Conservation (phyloP, 2,113 vertebrate species). For the Mastomys natalensis region DNA sequence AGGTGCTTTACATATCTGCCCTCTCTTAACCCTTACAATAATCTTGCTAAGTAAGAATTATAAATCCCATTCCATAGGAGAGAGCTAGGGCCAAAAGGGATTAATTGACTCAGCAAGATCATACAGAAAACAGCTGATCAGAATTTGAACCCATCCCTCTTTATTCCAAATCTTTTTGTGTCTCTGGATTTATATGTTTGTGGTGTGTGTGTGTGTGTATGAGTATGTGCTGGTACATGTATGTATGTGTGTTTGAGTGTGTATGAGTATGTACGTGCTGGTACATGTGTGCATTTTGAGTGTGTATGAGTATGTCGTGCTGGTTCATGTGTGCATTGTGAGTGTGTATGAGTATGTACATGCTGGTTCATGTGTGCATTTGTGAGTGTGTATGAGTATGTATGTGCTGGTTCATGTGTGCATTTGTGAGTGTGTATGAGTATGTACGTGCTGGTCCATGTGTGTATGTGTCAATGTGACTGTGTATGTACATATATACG, state of each 20-base stretch:
- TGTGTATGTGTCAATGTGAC: background rate
- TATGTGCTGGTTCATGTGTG: background rate
- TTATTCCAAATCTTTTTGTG: background rate
- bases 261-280: background rate
- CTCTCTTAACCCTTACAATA: slow-evolving; percentile 65
- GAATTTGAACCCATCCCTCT: slow-evolving; percentile 40
- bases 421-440: background rate
- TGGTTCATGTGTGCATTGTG: background rate
- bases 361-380: background rate
- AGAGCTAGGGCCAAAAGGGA: background rate
- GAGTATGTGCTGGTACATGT: background rate
- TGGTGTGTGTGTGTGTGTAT: background rate
- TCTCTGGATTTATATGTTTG: too few relatives aligned
- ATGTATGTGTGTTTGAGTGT: background rate
- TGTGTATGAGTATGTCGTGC: background rate
- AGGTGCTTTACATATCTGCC: slow-evolving; percentile 74
- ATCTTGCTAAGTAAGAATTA: slow-evolving; percentile 56
- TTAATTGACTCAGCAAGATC: background rate
- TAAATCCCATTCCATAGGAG: background rate
- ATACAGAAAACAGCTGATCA: background rate
- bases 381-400: background rate
- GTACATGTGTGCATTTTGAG: background rate
- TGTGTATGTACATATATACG: too few relatives aligned
- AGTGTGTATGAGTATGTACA: too few relatives aligned
- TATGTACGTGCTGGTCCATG: background rate